These are phyloP conservation scores for Osmoderma eremita DNA, from an alignment of 2,888 invertebrate species.

Conservation along the genomic window DNA sequence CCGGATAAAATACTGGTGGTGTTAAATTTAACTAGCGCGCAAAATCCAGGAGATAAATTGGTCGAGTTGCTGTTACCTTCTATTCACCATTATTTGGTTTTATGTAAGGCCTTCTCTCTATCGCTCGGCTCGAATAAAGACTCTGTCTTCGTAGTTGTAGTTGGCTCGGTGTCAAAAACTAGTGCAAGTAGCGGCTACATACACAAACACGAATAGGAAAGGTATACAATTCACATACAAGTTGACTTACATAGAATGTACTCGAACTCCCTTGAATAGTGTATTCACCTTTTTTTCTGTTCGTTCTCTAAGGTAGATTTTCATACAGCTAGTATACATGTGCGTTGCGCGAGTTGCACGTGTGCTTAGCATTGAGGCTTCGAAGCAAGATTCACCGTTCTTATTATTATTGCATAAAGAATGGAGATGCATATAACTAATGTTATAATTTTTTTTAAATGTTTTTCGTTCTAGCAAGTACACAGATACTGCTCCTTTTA, in stretches of 20 bases:
- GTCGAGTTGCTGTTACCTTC: conserved; percentile 25
- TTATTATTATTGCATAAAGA: neutral
- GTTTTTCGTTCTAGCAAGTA: too few species aligned
- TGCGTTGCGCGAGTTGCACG: neutral
- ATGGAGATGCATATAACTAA: neutral
- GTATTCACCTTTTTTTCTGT: conserved; percentile 1
- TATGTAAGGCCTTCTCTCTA: neutral
- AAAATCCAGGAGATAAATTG: conserved; percentile 31
- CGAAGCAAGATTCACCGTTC: neutral
- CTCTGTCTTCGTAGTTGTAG: neutral
- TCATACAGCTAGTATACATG: neutral
- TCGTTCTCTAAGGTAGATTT: neutral
- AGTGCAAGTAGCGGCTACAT: neutral
- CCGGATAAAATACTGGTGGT: conserved; percentile 19
- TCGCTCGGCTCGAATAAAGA: neutral
- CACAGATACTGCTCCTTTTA: neutral
- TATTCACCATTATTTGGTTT: neutral
- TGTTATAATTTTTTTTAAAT: neutral
- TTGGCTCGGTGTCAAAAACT: conserved; percentile 16
- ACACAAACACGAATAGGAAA: too few species aligned
- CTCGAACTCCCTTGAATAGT: conserved; percentile 15
- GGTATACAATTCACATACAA: neutral
- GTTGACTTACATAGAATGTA: neutral
- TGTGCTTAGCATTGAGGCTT: neutral
- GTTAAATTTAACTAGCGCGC: conserved; percentile 30